Base-by-base conservation (phyloP, 2,113 vertebrate genomes). In the Sminthopsis crassicaudata region DNA sequence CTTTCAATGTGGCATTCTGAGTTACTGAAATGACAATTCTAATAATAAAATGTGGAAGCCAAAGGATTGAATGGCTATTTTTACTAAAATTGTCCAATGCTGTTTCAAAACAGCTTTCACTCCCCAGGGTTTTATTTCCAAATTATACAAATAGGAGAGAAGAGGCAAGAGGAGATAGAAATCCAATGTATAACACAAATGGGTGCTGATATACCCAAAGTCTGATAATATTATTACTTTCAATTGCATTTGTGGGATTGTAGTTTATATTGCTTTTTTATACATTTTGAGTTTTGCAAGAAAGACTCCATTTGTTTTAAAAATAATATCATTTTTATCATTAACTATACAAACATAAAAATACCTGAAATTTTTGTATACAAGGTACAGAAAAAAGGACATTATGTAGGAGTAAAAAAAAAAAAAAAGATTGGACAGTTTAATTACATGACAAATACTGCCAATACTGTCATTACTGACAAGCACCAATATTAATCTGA, bases 251-350 rank as follows among this genome's bases (percentile, higher is more conserved):
- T 42, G 3, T 30, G 52, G 23, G 48, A 42, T 36, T 14, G 16
- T 42, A 19, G 23, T 3, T 8, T 52, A 0, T 9, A 8, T 5
- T 0, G 23, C 10, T 0, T 10, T 11, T 60, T 67, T n/a, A 10
- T 3, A 0, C 10, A 42, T n/a, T 84, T 84, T 42, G n/a, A 84
- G 30, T n/a, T 84, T 84, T 84, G n/a, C 67, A 84, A 23, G 19
- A n/a, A 23, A 84, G 67, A 19, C 36, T 19, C n/a, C n/a, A 84
- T 6, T 84, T 84, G 3, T 42, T 84, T 84, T 84, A n/a, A 76
- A n/a, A 76, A 76, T 36, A n/a, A n/a, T 76, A 14, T 76, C 60
- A n/a, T 57, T 36, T n/a, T 76, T 76, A 22, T 76, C 22, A 76
- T 76, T n/a, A 76, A 76, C 36, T n/a, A n/a, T n/a, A 76, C 4